These are phyloP conservation scores for Mustela lutreola DNA, from an alignment of 2,113 vertebrate species.

Conservation along the genomic window DNA sequence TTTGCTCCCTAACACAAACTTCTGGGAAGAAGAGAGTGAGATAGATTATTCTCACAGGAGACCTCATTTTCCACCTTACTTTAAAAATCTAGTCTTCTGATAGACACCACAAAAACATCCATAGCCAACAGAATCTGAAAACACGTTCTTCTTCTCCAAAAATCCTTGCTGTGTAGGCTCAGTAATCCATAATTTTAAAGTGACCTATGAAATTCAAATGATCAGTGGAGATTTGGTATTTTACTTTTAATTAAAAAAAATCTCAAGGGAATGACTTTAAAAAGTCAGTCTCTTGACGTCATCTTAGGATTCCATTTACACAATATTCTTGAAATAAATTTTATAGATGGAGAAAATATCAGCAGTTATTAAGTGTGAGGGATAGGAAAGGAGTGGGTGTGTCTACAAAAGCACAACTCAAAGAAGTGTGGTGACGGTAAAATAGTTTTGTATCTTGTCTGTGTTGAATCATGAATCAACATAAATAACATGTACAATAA, in stretches of 20 bases:
- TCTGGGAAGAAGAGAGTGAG: neutral
- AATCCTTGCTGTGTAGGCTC: neutral
- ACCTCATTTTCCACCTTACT: neutral
- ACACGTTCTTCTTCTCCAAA: neutral
- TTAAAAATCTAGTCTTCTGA: neutral
- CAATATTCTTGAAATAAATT: neutral
- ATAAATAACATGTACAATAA: neutral
- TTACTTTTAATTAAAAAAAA: conserved; percentile 1
- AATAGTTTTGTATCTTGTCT: neutral
- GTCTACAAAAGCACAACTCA: neutral
- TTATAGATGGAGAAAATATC: neutral
- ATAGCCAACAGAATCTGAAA: neutral
- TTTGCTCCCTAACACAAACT: neutral
- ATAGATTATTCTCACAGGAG: neutral
- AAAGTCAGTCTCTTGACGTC: neutral
- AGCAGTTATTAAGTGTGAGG: neutral
- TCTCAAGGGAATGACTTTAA: neutral
- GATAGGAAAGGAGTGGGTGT: neutral
- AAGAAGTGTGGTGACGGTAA: neutral
- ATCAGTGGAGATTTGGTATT: neutral
- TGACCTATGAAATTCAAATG: neutral
- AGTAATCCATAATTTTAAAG: neutral
- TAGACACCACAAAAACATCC: neutral
- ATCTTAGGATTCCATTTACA: neutral
- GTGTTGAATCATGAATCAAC: neutral